Evolutionary conservation across 2,888 invertebrate species (phyloP).

Genomic region (Balanococcus diminutus): DNA sequence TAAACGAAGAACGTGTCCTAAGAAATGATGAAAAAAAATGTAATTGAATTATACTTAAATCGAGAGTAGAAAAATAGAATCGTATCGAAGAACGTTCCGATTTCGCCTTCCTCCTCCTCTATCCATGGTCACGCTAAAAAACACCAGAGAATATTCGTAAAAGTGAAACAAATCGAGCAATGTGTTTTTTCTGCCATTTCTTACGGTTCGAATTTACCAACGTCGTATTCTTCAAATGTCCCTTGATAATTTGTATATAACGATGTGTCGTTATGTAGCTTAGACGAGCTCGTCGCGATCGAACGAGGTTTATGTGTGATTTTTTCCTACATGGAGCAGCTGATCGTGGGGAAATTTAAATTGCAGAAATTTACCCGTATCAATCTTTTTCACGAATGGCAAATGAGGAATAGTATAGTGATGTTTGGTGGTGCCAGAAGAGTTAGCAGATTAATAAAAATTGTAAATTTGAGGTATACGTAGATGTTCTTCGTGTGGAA

Average conservation of each 20-base stretch:
- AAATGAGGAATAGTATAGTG: not conserved
- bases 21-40: too few relatives aligned
- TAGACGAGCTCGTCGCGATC: not conserved
- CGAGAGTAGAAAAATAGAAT: not conserved
- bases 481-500: not conserved
- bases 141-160: not conserved
- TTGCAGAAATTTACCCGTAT: not conserved
- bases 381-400: not conserved
- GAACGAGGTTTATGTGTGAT: not conserved
- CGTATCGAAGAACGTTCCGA: not conserved
- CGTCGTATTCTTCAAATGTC: not conserved
- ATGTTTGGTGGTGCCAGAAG: not conserved
- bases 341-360: not conserved
- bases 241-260: conserved; percentile 1
- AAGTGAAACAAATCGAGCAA: conserved; percentile 4
- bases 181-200: not conserved
- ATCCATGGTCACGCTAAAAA: not conserved
- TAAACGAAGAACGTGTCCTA: not conserved
- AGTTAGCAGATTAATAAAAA: not conserved
- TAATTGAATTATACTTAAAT: too few relatives aligned
- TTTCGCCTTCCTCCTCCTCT: not conserved
- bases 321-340: not conserved
- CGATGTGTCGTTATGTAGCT: not conserved
- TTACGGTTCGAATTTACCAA: not conserved
- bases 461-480: too few relatives aligned